Percentiles rank a stretch among this genome's conserved stretches.
Evolutionary conservation across 2,113 vertebrate genomes (phyloP).

Genomic region (Myrmophylax atrothorax): DNA sequence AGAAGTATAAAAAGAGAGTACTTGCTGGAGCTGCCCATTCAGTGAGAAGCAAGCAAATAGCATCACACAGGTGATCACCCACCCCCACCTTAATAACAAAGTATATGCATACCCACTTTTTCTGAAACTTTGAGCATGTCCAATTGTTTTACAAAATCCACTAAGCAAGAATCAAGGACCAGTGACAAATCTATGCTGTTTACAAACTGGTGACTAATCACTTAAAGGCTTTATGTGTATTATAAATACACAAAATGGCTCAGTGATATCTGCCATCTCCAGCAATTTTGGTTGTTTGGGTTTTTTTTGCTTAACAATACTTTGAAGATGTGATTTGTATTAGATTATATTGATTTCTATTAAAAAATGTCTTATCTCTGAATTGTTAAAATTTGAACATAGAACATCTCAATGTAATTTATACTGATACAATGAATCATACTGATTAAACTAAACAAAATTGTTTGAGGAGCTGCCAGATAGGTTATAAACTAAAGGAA

Average conservation of each 20-base stretch:
- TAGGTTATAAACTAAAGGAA: neutral
- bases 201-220: neutral
- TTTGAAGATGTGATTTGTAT: neutral
- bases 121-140: neutral
- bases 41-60: neutral
- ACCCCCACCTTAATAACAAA: rapidly evolving
- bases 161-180: neutral
- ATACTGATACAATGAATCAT: neutral
- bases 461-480: neutral
- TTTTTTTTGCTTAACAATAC: neutral
- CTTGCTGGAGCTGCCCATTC: neutral
- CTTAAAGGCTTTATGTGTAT: neutral
- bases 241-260: neutral
- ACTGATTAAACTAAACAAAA: neutral
- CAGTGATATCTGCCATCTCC: neutral
- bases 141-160: neutral
- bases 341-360: neutral
- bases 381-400: neutral
- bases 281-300: neutral
- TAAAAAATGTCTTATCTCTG: neutral
- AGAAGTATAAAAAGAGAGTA: neutral
- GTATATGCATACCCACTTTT: neutral
- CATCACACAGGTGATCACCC: neutral
- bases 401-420: neutral
- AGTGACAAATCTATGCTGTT: neutral